Evolutionary conservation across 2,797 vertebrate genomes (phyloP), one percentile per base, ranked within the genome.

Genomic region (Sebastes hubbsi): DNA sequence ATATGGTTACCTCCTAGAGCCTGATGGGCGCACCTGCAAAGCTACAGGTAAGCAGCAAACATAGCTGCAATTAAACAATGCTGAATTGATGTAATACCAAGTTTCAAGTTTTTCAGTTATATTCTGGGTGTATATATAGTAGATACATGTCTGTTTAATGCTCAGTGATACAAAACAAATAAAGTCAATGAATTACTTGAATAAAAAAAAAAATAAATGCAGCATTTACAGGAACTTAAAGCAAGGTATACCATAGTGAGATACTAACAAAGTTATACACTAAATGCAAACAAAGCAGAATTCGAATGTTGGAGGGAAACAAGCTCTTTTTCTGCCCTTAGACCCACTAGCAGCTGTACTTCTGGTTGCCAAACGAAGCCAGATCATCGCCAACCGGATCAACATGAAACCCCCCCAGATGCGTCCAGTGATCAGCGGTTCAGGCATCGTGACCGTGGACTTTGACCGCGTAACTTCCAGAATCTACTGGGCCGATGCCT

Each of bases 401-500:
- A 96, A 96, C 36, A 87, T 92, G 20, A 94, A 89, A 3, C 95
- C 95, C 7, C 97, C 97, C 14, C 89, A 87, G 75, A 92, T 97
- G 56, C 90, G 68, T 70, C 95, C 97, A 20, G 76, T 97, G 46
- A 6, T 96, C 59, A 95, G 95, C 36, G 97, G 97, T 29, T 95
- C 90, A 10, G 90, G 77, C 80, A 97, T 99, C 27, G 95, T 97
- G 54, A 94, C 97, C 12, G 89, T 99, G 59, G 97, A 99, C 92
- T 99, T 99, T 89, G 98, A 99, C 93, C 95, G 95, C 0, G 1
- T 91, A 36, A 97, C 95, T 12, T 94, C 95, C 77, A 96, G 95
- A 74, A 96, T 99, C 61, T 99, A 97, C 94, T 99, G 97, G 97
- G 97, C 97, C 62, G 98, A 99, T 82, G 91, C 92, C 25, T 88